A percentile compares a stretch with the other conserved stretches of the same genome.
phyloP scores from a whole-genome alignment of 92 coral and sea anemone species.

The Epizoanthus rinbou region DNA sequence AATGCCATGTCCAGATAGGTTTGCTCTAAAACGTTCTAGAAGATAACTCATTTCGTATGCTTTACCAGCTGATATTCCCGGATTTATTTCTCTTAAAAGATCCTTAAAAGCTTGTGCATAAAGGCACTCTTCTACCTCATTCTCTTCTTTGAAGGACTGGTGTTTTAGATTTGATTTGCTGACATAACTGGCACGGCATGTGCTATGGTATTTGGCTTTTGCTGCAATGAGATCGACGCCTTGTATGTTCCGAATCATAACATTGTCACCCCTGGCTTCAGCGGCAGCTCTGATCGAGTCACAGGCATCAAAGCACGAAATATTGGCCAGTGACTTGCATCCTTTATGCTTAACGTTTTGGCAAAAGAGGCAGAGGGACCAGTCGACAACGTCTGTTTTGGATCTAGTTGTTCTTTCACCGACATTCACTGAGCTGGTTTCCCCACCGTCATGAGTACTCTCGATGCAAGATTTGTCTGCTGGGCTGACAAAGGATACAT shows the following conservation, averaged over 20 bases:
- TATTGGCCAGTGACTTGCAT: conserved; percentile 10
- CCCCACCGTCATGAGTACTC: too few relatives aligned
- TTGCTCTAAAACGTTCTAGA: conserved; percentile 29
- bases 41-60: conserved; percentile 47
- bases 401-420: conserved; percentile 25
- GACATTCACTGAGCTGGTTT: too few relatives aligned
- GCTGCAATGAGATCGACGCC: conserved; percentile 57
- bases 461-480: background rate
- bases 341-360: conserved; percentile 49
- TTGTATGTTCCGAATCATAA: conserved; percentile 38
- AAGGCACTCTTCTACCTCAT: conserved; percentile 18
- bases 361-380: conserved; percentile 57
- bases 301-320: conserved; percentile 47
- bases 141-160: conserved; percentile 24
- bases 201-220: conserved; percentile 51
- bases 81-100: conserved; percentile 27
- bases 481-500: background rate
- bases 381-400: conserved; percentile 1
- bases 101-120: conserved; percentile 39
- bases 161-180: conserved; percentile 56
- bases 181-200: conserved; percentile 47
- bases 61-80: conserved; percentile 49
- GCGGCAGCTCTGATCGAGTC: conserved; percentile 31
- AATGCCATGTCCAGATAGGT: conserved; percentile 12
- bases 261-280: conserved; percentile 28